A percentile compares a stretch with the other conserved stretches of the same genome.
Evolutionary conservation across 2,113 vertebrate genomes (phyloP).

Genomic region (Poeciliopsis prolifica): DNA sequence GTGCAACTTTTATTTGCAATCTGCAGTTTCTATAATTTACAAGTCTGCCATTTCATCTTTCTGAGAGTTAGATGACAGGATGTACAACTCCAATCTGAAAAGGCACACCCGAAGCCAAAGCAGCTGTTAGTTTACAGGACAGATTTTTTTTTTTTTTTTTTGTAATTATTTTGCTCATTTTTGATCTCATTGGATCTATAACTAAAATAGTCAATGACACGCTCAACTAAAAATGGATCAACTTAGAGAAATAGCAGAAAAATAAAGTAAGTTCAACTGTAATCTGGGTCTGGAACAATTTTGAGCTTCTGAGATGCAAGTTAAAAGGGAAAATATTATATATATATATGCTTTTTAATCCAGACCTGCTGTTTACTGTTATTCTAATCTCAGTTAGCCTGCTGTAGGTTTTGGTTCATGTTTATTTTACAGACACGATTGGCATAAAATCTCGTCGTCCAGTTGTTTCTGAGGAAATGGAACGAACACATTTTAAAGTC

Average conservation of each 20-base stretch:
- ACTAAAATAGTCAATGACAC: neutral
- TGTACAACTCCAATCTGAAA: neutral
- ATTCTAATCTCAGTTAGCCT: constrained; percentile 1
- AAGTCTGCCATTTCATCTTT: neutral
- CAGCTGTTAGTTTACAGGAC: constrained; percentile 5
- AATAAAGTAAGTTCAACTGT: neutral
- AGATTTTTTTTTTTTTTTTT: neutral
- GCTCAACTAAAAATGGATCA: neutral
- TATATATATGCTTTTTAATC: neutral
- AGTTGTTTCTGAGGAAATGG: neutral
- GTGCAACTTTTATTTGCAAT: neutral
- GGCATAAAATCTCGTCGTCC: neutral
- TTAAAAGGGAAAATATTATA: neutral
- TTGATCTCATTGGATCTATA: neutral
- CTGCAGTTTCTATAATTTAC: neutral
- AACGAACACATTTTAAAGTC: constrained; percentile 6
- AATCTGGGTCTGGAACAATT: neutral
- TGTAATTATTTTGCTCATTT: neutral
- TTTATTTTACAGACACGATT: constrained; percentile 11
- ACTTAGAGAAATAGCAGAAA: neutral
- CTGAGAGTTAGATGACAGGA: neutral
- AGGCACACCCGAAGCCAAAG: neutral
- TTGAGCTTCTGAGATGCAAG: neutral
- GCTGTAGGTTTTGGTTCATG: constrained; percentile 5
- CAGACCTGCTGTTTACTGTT: neutral